A percentile compares a stretch with the other conserved stretches of the same genome.
phyloP scores from a whole-genome alignment of 2,888 invertebrate species.

The Euphydryas editha region DNA sequence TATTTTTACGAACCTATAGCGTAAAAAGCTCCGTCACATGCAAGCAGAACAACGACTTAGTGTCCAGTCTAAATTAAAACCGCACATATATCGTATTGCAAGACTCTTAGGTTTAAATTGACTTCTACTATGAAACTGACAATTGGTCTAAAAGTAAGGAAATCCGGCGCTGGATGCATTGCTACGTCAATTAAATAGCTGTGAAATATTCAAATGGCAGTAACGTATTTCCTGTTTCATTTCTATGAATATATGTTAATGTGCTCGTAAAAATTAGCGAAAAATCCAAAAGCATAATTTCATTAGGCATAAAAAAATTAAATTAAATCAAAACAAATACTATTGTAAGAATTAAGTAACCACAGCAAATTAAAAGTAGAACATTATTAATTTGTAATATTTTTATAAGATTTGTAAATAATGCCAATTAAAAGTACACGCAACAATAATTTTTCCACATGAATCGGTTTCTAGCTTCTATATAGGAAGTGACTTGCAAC shows the following conservation, averaged over 20 bases:
- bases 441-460: conserved; percentile 9
- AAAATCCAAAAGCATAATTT: too few species aligned
- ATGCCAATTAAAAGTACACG: not conserved
- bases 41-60: not conserved
- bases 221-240: not conserved
- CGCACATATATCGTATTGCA: not conserved
- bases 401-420: not conserved
- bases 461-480: not conserved
- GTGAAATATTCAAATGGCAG: not conserved
- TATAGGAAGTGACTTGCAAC: not conserved
- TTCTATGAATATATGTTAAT: too few species aligned
- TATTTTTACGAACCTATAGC: not conserved
- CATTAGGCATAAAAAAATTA: too few species aligned
- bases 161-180: not conserved
- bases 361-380: too few species aligned
- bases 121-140: not conserved
- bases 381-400: not conserved
- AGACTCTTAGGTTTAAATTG: not conserved
- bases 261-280: too few species aligned
- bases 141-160: not conserved
- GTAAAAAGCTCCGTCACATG: not conserved
- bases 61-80: not conserved
- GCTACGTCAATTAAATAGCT: not conserved
- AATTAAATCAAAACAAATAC: too few species aligned
- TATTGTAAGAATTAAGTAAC: too few species aligned